These are phyloP conservation scores for Glandiceps talaboti DNA, from an alignment of 53 echinoderm and acorn worm species.

Conservation along the genomic window DNA sequence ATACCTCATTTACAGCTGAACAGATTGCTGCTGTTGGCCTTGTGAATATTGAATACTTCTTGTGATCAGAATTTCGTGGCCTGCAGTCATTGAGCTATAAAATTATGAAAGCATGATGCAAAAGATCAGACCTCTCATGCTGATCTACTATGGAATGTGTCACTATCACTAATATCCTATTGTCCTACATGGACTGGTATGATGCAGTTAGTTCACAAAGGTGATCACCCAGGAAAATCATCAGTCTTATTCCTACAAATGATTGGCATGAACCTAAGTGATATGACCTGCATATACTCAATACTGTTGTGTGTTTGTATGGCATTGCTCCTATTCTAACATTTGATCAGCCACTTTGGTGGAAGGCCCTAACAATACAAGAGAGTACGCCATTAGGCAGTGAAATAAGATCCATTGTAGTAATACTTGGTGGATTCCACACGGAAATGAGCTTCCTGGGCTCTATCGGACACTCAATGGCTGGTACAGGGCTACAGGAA, in stretches of 20 bases:
- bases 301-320: constrained; percentile 4
- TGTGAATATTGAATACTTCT: too few relatives aligned
- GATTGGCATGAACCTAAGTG: constrained; percentile 24
- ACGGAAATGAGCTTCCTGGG: constrained; percentile 10
- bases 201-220: constrained; percentile 16
- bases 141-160: constrained; percentile 25
- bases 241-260: constrained; percentile 22
- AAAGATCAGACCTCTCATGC: too few relatives aligned
- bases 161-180: constrained; percentile 6
- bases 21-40: too few relatives aligned
- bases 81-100: too few relatives aligned
- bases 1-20: too few relatives aligned
- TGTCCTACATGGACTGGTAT: constrained; percentile 23
- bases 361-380: constrained; percentile 17
- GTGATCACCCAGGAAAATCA: constrained; percentile 25
- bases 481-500: constrained; percentile 13
- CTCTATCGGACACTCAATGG: constrained; percentile 19
- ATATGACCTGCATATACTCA: constrained; percentile 11
- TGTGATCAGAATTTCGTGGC: too few relatives aligned
- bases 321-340: constrained; percentile 13
- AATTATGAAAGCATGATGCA: too few relatives aligned
- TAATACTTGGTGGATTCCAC: constrained; percentile 12
- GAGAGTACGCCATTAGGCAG: not conserved
- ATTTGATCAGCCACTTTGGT: constrained; percentile 25
- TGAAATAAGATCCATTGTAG: constrained; percentile 14